Evolutionary conservation across 2,113 vertebrate species (phyloP), one percentile per base, ranked within the genome.

Genomic region (Sterrhoptilus dennistouni): DNA sequence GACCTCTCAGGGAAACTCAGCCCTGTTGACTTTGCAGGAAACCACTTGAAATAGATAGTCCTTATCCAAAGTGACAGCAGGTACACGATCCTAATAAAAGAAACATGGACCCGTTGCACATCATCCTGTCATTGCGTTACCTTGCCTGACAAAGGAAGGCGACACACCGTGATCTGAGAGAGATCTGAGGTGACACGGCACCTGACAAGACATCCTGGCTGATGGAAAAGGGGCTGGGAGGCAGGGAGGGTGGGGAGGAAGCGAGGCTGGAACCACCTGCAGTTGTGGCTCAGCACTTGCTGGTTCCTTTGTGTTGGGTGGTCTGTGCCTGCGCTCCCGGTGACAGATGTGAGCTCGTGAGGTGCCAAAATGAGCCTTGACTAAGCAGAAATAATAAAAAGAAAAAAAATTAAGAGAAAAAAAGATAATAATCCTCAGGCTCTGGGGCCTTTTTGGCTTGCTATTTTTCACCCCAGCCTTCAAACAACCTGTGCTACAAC

Each of bases 1-100:
- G 80, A 88, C 85, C 78, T 90, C 80, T 89, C 4, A 9, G 65
- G 83, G 87, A 93, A 87, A 68, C 61, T 50, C 23, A 2, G 59
- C 52, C 27, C 28, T 3, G 9, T 60, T 93, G 81, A 78, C 84
- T 95, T 92, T 0, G 0, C 57, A 71, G 95, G 86, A 94, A 90
- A 78, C 40, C 33, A 29, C 68, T 96, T 94, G 91, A 96, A 83
- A 90, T 63, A 52, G 85, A 83, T 90, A 84, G 83, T 76, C 77
- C 66, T 96, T 94, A 97, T 96, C 69, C 17, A 18, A 91, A 77
- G 75, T 88, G 94, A 97, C 96, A 95, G 84, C 88, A 96, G 95
- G 86, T 95, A 95, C 86, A 87, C 14, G 9, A 78, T 92, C 56
- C 57, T 90, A 91, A 86, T 96, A 87, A 96, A 96, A 95, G 93